phyloP scores from a whole-genome alignment of 2,888 invertebrate species.

The Norana najaformis region DNA sequence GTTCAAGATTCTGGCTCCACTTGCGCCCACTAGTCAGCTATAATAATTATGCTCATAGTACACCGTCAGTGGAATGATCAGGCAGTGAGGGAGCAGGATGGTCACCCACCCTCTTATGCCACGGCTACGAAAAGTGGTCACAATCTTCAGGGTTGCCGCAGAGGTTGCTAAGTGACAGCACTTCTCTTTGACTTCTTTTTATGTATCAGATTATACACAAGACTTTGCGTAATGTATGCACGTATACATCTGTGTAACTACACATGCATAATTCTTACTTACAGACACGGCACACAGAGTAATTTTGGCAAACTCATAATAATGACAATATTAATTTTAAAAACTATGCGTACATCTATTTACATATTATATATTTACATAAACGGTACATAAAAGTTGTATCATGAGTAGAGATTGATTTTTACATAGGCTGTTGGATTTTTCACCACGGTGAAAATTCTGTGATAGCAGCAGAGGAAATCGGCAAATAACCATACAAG shows the following conservation, averaged over 20 bases:
- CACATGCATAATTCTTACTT: background rate
- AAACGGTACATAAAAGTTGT: background rate
- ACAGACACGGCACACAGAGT: background rate
- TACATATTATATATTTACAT: background rate
- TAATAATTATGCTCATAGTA: too few species aligned
- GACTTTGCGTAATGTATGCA: background rate
- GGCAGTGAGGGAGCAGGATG: too few species aligned
- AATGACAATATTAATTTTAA: background rate
- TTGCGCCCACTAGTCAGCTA: too few species aligned
- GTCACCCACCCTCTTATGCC: too few species aligned
- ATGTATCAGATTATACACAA: background rate
- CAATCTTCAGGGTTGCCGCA: too few species aligned
- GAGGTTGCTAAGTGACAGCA: too few species aligned
- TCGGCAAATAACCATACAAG: too few species aligned
- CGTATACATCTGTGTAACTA: background rate
- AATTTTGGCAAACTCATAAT: background rate
- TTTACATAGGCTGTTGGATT: background rate
- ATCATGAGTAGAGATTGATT: background rate
- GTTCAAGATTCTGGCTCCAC: too few species aligned
- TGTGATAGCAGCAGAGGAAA: too few species aligned
- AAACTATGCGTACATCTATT: background rate
- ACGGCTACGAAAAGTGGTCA: too few species aligned
- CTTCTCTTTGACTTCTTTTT: too few species aligned
- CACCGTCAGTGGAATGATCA: too few species aligned
- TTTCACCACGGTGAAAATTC: background rate